phyloP scores from a whole-genome alignment of 2,113 vertebrate genomes.

The Canis aureus region DNA sequence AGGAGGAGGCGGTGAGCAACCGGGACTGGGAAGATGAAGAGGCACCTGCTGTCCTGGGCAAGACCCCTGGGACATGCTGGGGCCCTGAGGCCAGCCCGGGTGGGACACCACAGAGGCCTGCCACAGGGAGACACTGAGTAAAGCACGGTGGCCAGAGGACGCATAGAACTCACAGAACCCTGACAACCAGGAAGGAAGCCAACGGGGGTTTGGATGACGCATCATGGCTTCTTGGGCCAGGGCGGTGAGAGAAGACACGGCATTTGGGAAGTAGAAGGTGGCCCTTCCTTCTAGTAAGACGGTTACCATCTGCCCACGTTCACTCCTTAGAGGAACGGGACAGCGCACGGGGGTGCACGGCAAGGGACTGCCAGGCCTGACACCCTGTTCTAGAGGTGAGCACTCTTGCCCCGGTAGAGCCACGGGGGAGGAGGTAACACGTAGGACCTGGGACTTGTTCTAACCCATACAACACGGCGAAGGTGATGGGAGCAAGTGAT shows the following conservation, averaged over 20 bases:
- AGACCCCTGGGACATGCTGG: neutral
- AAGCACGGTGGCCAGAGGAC: neutral
- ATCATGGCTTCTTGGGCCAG: neutral
- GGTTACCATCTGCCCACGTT: neutral
- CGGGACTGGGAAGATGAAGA: neutral
- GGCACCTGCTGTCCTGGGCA: neutral
- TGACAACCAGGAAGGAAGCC: neutral
- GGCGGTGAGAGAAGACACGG: neutral
- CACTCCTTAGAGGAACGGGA: neutral
- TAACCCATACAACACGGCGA: neutral
- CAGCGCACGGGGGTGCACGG: neutral
- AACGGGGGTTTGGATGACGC: neutral
- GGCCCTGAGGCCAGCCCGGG: neutral
- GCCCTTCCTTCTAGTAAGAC: neutral
- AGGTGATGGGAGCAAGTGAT: neutral
- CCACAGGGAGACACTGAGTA: no score
- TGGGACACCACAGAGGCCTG: no score
- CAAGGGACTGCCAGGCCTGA: neutral
- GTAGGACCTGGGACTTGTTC: neutral
- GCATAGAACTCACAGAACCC: neutral
- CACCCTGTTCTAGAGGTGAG: neutral
- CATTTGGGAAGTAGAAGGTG: neutral
- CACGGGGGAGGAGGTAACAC: neutral
- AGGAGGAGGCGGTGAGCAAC: neutral
- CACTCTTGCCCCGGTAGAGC: neutral